phyloP scores from a whole-genome alignment of 1,140 invertebrate species.

The Steinernema feltiae region DNA sequence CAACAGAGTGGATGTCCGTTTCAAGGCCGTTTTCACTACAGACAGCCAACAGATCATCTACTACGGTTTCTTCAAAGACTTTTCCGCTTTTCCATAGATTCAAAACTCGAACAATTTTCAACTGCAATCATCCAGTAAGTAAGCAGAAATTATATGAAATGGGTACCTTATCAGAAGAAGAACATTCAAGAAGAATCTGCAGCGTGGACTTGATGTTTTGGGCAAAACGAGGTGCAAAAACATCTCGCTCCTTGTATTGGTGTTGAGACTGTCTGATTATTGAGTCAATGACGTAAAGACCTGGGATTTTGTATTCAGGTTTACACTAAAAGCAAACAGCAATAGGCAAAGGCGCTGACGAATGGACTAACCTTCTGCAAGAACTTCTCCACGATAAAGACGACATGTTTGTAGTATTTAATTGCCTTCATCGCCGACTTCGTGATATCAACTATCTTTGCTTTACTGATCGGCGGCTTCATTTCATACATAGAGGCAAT shows the following conservation, averaged over 20 bases:
- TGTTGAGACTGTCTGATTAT: neutral
- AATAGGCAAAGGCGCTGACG: neutral
- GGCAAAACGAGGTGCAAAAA: neutral
- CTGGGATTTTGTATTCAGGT: neutral
- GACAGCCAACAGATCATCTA: neutral
- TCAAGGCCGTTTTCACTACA: neutral
- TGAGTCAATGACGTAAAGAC: conserved; percentile 5
- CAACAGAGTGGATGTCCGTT: neutral
- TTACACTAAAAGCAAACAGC: neutral
- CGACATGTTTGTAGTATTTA: neutral
- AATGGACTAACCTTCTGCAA: neutral
- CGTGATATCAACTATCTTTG: conserved; percentile 1
- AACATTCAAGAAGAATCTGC: neutral
- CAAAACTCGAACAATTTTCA: neutral
- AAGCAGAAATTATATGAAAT: neutral
- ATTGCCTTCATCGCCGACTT: conserved; percentile 1
- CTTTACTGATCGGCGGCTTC: neutral
- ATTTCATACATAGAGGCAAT: neutral
- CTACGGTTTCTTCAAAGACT: neutral
- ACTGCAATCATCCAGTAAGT: neutral
- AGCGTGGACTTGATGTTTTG: neutral
- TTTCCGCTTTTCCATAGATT: neutral
- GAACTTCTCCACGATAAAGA: conserved; percentile 1
- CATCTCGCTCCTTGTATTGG: neutral
- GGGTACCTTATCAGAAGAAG: neutral